phyloP scores from a whole-genome alignment of 2,797 vertebrate species.

The Sciurus carolinensis region DNA sequence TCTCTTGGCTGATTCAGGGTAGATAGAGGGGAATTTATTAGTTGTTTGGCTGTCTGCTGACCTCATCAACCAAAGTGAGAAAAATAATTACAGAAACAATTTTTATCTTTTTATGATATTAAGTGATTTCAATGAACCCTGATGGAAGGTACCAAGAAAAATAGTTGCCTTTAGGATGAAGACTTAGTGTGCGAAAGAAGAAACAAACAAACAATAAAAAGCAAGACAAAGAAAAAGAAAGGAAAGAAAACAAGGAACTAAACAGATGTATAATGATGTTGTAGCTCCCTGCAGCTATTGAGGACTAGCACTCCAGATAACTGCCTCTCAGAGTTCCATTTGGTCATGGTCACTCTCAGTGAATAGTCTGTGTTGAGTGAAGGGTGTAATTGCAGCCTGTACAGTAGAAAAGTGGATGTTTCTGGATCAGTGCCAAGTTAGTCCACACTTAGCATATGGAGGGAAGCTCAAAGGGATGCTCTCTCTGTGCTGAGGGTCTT shows the following conservation, averaged over 20 bases:
- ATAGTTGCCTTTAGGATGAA: not conserved
- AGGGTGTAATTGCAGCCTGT: constrained; percentile 67
- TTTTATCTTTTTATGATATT: not conserved
- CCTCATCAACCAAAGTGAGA: not conserved
- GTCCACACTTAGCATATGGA: not conserved
- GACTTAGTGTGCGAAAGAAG: not conserved
- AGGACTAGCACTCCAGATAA: not conserved
- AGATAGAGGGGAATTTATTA: not conserved
- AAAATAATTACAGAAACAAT: not conserved
- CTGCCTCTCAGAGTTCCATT: not conserved
- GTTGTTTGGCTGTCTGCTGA: not conserved
- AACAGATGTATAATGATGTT: not conserved
- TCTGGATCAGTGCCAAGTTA: constrained; percentile 44
- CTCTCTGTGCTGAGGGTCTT: not conserved
- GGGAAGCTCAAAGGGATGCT: not conserved
- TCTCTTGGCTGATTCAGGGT: not conserved
- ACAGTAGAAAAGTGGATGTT: constrained; percentile 38
- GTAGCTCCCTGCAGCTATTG: not conserved
- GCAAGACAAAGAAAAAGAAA: not conserved
- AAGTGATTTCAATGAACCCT: constrained; percentile 1
- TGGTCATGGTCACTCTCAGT: not conserved
- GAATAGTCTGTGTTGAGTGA: constrained; percentile 55
- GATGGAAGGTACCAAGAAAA: not conserved
- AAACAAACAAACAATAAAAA: not conserved
- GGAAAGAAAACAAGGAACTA: not conserved